Evolutionary conservation across 2,797 vertebrate species (phyloP).

Genomic region (Ara ararauna): DNA sequence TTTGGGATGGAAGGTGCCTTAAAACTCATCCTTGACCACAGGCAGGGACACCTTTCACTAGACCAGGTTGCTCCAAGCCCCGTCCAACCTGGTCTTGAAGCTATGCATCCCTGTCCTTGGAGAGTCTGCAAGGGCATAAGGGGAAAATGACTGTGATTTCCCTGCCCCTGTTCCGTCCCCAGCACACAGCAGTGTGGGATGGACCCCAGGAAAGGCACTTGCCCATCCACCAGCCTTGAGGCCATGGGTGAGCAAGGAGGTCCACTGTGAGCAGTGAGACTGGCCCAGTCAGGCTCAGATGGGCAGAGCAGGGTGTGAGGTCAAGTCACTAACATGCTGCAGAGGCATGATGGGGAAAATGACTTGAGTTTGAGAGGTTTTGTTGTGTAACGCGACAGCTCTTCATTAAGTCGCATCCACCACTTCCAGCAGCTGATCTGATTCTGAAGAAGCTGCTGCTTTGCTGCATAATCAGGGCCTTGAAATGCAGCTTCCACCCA

Average conservation of each 20-base stretch:
- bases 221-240: rapidly evolving
- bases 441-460: background rate
- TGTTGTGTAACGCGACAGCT: background rate
- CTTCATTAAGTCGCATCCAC: background rate
- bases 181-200: rapidly evolving
- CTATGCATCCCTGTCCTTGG: rapidly evolving
- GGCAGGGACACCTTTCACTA: background rate
- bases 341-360: background rate
- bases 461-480: constrained; percentile 24
- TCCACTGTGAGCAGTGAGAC: rapidly evolving
- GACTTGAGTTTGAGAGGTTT: background rate
- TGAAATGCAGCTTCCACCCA: constrained; percentile 19
- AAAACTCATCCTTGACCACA: background rate
- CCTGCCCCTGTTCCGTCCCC: background rate
- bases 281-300: background rate
- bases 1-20: background rate
- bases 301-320: background rate
- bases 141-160: rapidly evolving
- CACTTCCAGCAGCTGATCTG: background rate
- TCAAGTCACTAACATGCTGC: rapidly evolving
- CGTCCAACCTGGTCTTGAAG: background rate
- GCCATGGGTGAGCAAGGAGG: rapidly evolving
- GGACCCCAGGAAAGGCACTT: rapidly evolving
- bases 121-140: background rate
- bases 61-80: background rate